A percentile compares a stretch with the other conserved stretches of the same genome.
Evolutionary conservation across 2,113 vertebrate species (phyloP).

Genomic region (Suricata suricatta): DNA sequence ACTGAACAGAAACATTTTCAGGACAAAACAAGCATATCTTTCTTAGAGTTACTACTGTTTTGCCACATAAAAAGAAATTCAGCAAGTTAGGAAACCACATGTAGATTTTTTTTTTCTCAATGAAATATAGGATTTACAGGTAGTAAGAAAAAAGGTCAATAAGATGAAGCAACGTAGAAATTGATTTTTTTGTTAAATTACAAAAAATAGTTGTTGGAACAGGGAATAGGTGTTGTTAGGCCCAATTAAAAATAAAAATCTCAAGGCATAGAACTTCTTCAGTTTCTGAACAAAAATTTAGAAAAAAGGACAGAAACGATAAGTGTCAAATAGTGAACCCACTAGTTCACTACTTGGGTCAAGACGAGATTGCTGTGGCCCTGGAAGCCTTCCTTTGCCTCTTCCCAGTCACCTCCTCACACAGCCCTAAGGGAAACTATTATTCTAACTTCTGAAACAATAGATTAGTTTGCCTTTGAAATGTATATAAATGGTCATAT

Average conservation of each 20-base stretch:
- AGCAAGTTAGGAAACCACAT: conserved; percentile 34
- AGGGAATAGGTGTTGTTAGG: not conserved
- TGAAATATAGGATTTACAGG: conserved; percentile 29
- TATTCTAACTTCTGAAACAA: not conserved
- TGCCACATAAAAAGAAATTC: conserved; percentile 5
- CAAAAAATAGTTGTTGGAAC: not conserved
- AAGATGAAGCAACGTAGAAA: conserved; percentile 19
- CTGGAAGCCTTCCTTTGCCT: not conserved
- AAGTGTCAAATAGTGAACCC: not conserved
- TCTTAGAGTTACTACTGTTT: conserved; percentile 24
- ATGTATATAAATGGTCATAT: not conserved
- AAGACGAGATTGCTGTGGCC: not conserved
- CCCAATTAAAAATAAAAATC: not conserved
- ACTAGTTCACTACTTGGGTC: not conserved
- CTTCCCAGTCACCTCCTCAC: not conserved
- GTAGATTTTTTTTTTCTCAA: conserved; percentile 23
- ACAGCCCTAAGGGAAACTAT: not conserved
- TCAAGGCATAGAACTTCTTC: not conserved
- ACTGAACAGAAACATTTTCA: conserved; percentile 55
- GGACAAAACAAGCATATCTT: conserved; percentile 43
- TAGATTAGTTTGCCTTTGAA: not conserved
- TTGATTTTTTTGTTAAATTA: not conserved
- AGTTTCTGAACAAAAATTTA: not conserved
- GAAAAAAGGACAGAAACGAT: not conserved
- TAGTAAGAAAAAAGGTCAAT: not conserved